Percentiles rank a stretch among this genome's conserved stretches.
Evolutionary conservation across 2,797 vertebrate species (phyloP).

Genomic region (Synanceia verrucosa): DNA sequence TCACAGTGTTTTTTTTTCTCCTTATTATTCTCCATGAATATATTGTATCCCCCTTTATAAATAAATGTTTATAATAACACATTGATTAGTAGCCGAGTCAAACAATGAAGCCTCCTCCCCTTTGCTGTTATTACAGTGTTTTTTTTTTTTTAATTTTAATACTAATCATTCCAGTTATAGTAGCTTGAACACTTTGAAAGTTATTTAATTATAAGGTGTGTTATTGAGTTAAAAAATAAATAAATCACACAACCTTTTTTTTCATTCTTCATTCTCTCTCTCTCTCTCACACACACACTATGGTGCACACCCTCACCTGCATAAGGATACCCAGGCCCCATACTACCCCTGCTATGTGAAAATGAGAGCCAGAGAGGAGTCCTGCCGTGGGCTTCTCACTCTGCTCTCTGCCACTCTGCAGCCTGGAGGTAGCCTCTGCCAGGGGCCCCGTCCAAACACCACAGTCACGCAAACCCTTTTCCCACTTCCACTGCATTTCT

Average conservation of each 20-base stretch:
- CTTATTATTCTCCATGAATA: neutral
- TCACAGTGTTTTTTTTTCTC: neutral
- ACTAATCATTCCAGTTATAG: neutral
- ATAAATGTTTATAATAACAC: neutral
- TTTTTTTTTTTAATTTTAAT: neutral
- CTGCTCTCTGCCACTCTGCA: conserved; percentile 63
- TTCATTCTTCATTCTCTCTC: neutral
- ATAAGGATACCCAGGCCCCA: conserved; percentile 49
- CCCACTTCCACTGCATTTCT: conserved; percentile 44
- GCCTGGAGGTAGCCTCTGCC: conserved; percentile 67
- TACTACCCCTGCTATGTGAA: conserved; percentile 77
- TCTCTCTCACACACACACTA: neutral
- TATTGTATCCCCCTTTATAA: neutral
- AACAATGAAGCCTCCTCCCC: neutral
- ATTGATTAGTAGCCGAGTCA: neutral
- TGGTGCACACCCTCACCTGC: conserved; percentile 47
- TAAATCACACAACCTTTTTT: neutral
- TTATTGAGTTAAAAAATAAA: neutral
- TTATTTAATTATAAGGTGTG: neutral
- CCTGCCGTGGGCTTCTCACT: conserved; percentile 72
- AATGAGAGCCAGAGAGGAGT: conserved; percentile 78
- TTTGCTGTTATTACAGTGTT: neutral
- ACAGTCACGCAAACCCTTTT: conserved; percentile 60
- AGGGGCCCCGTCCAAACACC: conserved; percentile 69
- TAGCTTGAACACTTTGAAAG: neutral